A percentile compares a stretch with the other conserved stretches of the same genome.
These are phyloP conservation scores for Lutjanus campechanus DNA, from an alignment of 2,797 vertebrate genomes.

Conservation along the genomic window DNA sequence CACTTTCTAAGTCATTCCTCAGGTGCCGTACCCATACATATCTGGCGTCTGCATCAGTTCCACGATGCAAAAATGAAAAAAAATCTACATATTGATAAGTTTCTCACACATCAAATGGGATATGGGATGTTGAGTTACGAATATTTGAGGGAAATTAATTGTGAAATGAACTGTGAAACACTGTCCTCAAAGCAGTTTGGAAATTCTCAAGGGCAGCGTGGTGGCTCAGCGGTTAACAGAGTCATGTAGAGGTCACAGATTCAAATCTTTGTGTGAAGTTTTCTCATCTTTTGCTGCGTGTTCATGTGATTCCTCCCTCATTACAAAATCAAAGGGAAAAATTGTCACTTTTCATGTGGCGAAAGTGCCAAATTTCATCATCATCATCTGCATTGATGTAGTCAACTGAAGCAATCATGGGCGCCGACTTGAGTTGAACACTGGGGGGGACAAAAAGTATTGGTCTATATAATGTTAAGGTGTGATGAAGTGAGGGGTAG, in stretches of 20 bases:
- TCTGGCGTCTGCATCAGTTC: constrained; percentile 14
- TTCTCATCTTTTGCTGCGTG: neutral
- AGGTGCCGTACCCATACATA: neutral
- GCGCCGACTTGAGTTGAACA: too few relatives aligned
- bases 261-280: neutral
- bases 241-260: neutral
- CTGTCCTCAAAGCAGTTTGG: constrained; percentile 3
- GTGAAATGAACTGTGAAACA: constrained; percentile 21
- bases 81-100: neutral
- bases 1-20: neutral
- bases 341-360: too few relatives aligned
- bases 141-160: constrained; percentile 24
- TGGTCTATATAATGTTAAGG: too few relatives aligned
- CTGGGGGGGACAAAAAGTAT: too few relatives aligned
- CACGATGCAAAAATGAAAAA: neutral
- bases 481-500: too few relatives aligned
- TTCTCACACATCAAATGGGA: constrained; percentile 16
- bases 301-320: neutral
- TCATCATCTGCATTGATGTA: too few relatives aligned
- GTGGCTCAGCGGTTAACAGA: neutral
- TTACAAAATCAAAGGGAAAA: neutral
- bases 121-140: neutral
- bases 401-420: too few relatives aligned
- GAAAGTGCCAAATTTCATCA: too few relatives aligned
- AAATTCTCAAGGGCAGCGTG: neutral